Conservation (phyloP, 2,888 invertebrate species). For the Tyria jacobaeae region DNA sequence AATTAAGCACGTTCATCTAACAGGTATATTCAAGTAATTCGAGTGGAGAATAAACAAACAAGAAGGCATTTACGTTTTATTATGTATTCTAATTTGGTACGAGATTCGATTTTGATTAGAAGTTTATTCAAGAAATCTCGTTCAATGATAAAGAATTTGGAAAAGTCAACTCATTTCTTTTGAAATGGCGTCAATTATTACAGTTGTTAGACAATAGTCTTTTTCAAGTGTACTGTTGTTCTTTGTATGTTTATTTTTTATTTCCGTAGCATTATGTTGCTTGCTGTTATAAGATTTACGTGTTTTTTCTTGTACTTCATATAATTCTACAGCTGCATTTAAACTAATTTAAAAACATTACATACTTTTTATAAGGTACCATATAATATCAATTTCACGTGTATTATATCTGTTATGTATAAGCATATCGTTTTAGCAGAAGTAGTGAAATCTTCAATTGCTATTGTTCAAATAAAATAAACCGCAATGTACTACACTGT, state of each 20-base stretch:
- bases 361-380: neutral
- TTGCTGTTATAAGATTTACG: too few species aligned
- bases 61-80: slow-evolving; percentile 31
- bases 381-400: neutral
- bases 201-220: slow-evolving; percentile 34
- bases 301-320: too few species aligned
- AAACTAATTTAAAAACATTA: neutral
- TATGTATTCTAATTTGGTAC: slow-evolving; percentile 40
- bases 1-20: neutral
- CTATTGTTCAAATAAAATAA: too few species aligned
- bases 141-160: slow-evolving; percentile 46
- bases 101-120: slow-evolving; percentile 50
- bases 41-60: slow-evolving; percentile 26
- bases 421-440: too few species aligned
- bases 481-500: too few species aligned
- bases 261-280: too few species aligned
- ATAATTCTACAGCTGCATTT: neutral
- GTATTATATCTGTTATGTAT: too few species aligned
- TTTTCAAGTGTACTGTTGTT: neutral
- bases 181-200: slow-evolving; percentile 41
- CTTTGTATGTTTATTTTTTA: too few species aligned
- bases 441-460: too few species aligned
- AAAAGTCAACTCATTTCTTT: slow-evolving; percentile 46
- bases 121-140: slow-evolving; percentile 46
- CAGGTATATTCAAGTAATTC: slow-evolving; percentile 11